Conservation (phyloP, 2,113 vertebrate species). For the Phyllostomus discolor region DNA sequence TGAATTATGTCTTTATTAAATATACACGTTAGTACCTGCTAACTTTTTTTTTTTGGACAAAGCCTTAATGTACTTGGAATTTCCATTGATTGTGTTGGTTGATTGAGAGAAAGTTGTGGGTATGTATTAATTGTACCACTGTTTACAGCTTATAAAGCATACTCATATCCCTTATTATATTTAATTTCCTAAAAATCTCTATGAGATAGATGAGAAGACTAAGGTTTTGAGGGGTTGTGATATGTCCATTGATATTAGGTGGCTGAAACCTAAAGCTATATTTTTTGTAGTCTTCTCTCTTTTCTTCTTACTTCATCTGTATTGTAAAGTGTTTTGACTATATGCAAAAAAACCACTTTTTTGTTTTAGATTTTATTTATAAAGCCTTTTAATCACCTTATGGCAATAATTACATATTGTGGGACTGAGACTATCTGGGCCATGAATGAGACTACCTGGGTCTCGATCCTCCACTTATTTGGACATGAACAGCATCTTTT, state of each 20-base stretch:
- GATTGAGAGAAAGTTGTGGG: not conserved
- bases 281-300: not conserved
- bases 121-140: not conserved
- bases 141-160: not conserved
- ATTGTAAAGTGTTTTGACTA: conserved; percentile 23
- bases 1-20: not conserved
- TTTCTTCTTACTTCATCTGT: not conserved
- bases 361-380: not conserved
- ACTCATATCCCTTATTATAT: not conserved
- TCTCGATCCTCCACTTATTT: not conserved
- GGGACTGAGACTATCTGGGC: not conserved
- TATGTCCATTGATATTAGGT: not conserved
- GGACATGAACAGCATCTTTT: not conserved
- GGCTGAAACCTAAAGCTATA: not conserved
- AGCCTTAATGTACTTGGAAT: not conserved
- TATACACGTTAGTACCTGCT: not conserved
- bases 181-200: conserved; percentile 18
- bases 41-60: not conserved
- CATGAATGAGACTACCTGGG: not conserved
- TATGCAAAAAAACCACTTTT: not conserved
- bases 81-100: not conserved
- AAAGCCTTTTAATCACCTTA: not conserved
- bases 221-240: not conserved
- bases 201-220: not conserved
- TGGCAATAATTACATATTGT: not conserved